These are phyloP conservation scores for Diabrotica virgifera DNA, from an alignment of 1,140 invertebrate genomes.

Conservation along the genomic window DNA sequence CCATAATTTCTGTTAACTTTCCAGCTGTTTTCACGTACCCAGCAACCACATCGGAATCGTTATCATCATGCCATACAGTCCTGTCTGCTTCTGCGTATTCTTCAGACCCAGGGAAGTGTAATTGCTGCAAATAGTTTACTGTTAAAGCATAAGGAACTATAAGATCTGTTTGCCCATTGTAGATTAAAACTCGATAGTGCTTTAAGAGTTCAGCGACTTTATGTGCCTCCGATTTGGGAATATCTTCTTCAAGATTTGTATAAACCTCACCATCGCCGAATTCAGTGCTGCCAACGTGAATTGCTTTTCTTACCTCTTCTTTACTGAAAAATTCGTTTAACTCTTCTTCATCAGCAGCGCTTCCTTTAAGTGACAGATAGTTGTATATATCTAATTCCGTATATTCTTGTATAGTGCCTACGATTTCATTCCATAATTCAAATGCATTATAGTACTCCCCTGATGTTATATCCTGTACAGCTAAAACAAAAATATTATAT, in stretches of 20 bases:
- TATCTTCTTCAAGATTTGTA: slow-evolving; percentile 66
- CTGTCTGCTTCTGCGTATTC: slow-evolving; percentile 61
- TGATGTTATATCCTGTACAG: slow-evolving; percentile 53
- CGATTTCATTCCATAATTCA: slow-evolving; percentile 43
- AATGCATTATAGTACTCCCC: slow-evolving; percentile 60
- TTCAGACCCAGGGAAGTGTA: slow-evolving; percentile 61
- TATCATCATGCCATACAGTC: slow-evolving; percentile 61
- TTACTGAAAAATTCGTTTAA: slow-evolving; percentile 58
- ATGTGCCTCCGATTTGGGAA: slow-evolving; percentile 77
- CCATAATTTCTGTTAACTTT: slow-evolving; percentile 71
- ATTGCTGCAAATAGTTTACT: slow-evolving; percentile 61
- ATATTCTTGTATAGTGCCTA: background rate
- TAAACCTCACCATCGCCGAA: slow-evolving; percentile 57
- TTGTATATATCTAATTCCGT: slow-evolving; percentile 48
- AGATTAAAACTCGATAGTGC: slow-evolving; percentile 66
- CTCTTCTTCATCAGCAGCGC: slow-evolving; percentile 39
- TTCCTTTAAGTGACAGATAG: slow-evolving; percentile 45
- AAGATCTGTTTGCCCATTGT: slow-evolving; percentile 82
- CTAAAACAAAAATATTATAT: slow-evolving; percentile 4
- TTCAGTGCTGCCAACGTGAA: slow-evolving; percentile 52
- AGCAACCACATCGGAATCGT: slow-evolving; percentile 60
- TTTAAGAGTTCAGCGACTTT: slow-evolving; percentile 68
- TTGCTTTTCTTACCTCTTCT: slow-evolving; percentile 53
- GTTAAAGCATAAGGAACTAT: slow-evolving; percentile 78
- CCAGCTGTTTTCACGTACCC: slow-evolving; percentile 68